Evolutionary conservation across 2,888 invertebrate genomes (phyloP), one percentile per base, ranked within the genome.

Genomic region (Andrena fulva): DNA sequence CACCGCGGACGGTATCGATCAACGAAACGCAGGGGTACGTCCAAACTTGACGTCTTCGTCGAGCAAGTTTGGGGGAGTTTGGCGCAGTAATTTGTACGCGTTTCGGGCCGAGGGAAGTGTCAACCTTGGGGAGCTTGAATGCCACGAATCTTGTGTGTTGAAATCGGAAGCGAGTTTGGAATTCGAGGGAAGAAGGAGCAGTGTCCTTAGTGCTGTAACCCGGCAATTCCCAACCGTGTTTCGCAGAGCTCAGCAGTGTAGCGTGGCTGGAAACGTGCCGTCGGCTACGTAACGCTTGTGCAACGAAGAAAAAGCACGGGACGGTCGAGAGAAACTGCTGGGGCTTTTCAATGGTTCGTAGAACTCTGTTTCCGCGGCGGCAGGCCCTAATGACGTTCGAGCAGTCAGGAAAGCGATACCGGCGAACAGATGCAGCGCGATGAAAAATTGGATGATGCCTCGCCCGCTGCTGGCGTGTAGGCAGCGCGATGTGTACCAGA

Each of bases 361-460:
- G 42, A 56, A 59, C 59, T 20, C 59, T 56, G 69, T 64, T 73
- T 74, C 68, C 68, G 20, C 50, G 35, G 24, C 63, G 31, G 54
- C 60, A 16, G 48, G 42, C 73, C 42, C 56, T 82, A 84, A 84
- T 78, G 84, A 84, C 78, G 74, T 82, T 84, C 74, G 78, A 75
- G 82, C 62, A 48, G 62, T 71, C 27, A 42, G 60, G 59, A 35
- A 66, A 54, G 67, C 54, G 82, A 63, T 77, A 66, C 54, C 52
- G 35, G 52, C 62, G 54, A 69, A 71, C 71, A 71, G 70, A 74
- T 66, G 80, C 69, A 56, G 27, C 60, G 52, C 84, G 80, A 84
- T 73, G 85, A 85, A 84, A 85, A 85, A 85, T 85, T 80, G 84
- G 84, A 77, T 60, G 84, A 84, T 78, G 69, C 75, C 68, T 72